Evolutionary conservation across 2,113 vertebrate species (phyloP).

Genomic region (Lepidothrix coronata): DNA sequence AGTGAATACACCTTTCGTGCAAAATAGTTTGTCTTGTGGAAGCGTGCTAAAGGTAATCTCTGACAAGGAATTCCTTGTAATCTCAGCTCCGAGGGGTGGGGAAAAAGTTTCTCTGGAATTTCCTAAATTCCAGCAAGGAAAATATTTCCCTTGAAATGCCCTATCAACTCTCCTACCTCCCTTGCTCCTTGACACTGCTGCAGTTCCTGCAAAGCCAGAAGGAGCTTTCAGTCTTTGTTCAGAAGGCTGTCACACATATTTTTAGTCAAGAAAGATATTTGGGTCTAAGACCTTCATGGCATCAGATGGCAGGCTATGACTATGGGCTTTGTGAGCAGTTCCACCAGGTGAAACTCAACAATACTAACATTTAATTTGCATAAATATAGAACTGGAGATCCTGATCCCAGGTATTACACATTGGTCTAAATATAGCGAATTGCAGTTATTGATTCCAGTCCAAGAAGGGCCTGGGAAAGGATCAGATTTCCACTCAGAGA

Average conservation of each 20-base stretch:
- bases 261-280: constrained; percentile 31
- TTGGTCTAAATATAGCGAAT: constrained; percentile 42
- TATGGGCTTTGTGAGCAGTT: neutral
- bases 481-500: constrained; percentile 62
- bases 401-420: constrained; percentile 41
- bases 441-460: constrained; percentile 63
- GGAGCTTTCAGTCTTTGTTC: constrained; percentile 18
- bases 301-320: neutral
- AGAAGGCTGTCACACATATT: constrained; percentile 6
- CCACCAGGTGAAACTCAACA: constrained; percentile 16
- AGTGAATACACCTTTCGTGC: neutral
- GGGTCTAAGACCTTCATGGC: neutral
- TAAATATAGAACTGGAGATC: constrained; percentile 31
- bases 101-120: neutral
- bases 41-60: neutral
- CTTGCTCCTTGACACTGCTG: neutral
- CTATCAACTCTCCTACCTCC: neutral
- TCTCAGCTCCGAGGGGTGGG: neutral
- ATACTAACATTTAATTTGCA: constrained; percentile 39
- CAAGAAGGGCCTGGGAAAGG: constrained; percentile 67
- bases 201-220: neutral
- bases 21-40: constrained; percentile 10
- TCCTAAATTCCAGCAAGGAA: neutral
- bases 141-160: constrained; percentile 5
- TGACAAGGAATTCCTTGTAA: neutral